phyloP scores from a whole-genome alignment of 2,797 vertebrate species.

The Brotula barbata region DNA sequence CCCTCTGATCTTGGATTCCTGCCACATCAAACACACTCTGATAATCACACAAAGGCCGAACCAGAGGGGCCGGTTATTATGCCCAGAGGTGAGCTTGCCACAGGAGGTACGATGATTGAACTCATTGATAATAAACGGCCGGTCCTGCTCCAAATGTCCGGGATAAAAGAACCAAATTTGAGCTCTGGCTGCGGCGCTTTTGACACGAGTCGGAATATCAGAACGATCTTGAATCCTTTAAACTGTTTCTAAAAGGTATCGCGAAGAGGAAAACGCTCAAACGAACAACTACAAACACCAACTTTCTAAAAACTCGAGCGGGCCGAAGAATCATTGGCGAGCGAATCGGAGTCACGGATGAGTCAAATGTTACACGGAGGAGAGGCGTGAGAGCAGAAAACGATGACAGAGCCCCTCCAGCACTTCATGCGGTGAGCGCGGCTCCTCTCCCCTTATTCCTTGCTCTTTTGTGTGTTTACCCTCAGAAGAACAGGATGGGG shows the following conservation, averaged over 20 bases:
- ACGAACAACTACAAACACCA: neutral
- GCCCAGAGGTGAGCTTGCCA: slow-evolving; percentile 43
- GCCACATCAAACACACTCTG: slow-evolving; percentile 31
- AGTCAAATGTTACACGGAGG: slow-evolving; percentile 38
- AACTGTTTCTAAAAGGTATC: slow-evolving; percentile 14
- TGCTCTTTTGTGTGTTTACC: slow-evolving; percentile 36
- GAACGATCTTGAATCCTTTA: neutral
- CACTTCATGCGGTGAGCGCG: slow-evolving; percentile 41
- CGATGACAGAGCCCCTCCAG: slow-evolving; percentile 40
- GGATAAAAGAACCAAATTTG: slow-evolving; percentile 27
- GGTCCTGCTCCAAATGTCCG: slow-evolving; percentile 21
- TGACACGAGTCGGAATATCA: slow-evolving; percentile 6
- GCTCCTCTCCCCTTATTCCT: slow-evolving; percentile 22
- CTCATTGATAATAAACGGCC: slow-evolving; percentile 26
- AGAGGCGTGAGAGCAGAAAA: slow-evolving; percentile 17
- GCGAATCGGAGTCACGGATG: slow-evolving; percentile 23
- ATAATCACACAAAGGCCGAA: slow-evolving; percentile 28
- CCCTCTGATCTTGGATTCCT: slow-evolving; percentile 54
- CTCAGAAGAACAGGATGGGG: slow-evolving; percentile 24
- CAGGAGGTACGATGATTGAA: slow-evolving; percentile 51
- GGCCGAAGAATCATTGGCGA: slow-evolving; percentile 29
- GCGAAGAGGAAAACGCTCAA: slow-evolving; percentile 24
- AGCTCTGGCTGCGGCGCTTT: slow-evolving; percentile 4
- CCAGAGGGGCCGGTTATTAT: slow-evolving; percentile 16
- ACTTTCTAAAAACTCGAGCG: slow-evolving; percentile 22